These are phyloP conservation scores for Falco novaeseelandiae DNA, from an alignment of 2,797 vertebrate genomes.

Conservation along the genomic window DNA sequence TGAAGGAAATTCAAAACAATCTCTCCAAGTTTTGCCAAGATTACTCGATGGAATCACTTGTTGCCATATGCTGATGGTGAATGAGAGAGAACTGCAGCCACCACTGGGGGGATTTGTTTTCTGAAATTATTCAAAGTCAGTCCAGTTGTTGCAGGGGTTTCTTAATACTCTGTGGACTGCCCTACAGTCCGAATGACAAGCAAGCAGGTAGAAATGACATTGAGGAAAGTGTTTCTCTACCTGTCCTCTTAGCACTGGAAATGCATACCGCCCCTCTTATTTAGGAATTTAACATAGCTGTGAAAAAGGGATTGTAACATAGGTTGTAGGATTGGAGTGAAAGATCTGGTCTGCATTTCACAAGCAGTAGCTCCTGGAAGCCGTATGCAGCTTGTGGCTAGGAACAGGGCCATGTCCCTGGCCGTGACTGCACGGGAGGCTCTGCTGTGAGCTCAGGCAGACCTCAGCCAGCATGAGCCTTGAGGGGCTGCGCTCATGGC, in stretches of 20 bases:
- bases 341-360: neutral
- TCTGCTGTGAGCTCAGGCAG: neutral
- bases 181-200: neutral
- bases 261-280: neutral
- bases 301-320: neutral
- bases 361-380: slow-evolving; percentile 11
- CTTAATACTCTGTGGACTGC: neutral
- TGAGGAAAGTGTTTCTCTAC: neutral
- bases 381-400: neutral
- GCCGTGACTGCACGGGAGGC: neutral
- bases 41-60: neutral
- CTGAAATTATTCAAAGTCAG: neutral
- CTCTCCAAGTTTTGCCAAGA: neutral
- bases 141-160: neutral
- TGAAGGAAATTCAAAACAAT: neutral
- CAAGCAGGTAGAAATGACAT: neutral
- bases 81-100: neutral
- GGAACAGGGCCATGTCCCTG: slow-evolving; percentile 13
- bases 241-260: neutral
- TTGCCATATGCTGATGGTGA: neutral
- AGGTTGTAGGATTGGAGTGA: neutral
- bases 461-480: neutral
- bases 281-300: neutral
- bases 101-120: neutral
- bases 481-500: neutral